Percentiles rank a stretch among this genome's conserved stretches.
phyloP scores from a whole-genome alignment of 1,140 invertebrate genomes.

The Meloidogyne hapla region DNA sequence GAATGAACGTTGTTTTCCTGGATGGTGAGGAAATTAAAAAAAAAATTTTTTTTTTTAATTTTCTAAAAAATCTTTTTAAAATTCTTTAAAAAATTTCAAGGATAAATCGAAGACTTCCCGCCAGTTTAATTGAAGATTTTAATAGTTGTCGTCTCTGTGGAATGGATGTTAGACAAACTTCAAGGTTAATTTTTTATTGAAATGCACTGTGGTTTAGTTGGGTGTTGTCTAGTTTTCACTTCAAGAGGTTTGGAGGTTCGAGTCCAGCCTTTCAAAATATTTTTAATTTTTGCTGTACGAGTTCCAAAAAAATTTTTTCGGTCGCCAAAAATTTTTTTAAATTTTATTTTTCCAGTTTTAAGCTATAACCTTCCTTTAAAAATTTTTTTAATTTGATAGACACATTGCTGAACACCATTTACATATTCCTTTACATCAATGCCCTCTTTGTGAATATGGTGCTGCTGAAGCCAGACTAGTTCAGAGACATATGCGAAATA shows the following conservation, averaged over 20 bases:
- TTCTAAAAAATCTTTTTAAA: background rate
- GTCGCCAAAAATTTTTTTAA: no score
- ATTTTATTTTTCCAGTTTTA: no score
- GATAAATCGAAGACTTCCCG: constrained; percentile 52
- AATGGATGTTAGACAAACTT: constrained; percentile 55
- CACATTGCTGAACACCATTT: constrained; percentile 54
- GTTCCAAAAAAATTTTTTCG: no score
- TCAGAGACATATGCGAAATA: constrained; percentile 53
- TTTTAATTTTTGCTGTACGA: no score
- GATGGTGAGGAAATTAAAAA: constrained; percentile 32
- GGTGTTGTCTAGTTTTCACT: no score
- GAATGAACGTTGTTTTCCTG: constrained; percentile 58
- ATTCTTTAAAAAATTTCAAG: background rate
- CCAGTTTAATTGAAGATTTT: constrained; percentile 49
- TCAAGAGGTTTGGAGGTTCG: no score
- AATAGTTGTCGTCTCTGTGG: constrained; percentile 54
- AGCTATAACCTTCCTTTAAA: background rate
- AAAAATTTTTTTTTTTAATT: background rate
- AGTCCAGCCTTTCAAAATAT: no score
- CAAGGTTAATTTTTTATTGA: constrained; percentile 13
- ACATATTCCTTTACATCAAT: constrained; percentile 52
- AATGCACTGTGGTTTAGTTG: no score
- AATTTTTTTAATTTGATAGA: background rate
- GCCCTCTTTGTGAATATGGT: constrained; percentile 56
- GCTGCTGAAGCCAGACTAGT: constrained; percentile 54